Evolutionary conservation across 2,797 vertebrate species (phyloP), one percentile per base, ranked within the genome.

Genomic region (Philypnodon macrostomus): DNA sequence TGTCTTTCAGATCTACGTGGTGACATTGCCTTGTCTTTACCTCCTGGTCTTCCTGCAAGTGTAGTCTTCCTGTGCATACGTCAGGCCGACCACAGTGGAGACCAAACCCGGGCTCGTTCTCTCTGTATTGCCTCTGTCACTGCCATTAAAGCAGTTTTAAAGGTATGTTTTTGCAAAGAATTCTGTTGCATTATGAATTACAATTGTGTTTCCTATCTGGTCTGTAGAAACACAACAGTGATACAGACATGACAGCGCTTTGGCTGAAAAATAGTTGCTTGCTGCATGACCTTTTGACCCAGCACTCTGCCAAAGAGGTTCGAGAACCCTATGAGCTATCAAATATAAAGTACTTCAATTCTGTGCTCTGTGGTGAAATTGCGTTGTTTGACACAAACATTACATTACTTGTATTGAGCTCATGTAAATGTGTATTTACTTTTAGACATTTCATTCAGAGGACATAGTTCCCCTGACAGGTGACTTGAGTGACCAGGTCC

Each of bases 1-100:
- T 44, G 15, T 29, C 51, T n/a, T 40, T 21, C 78, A 93, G 90
- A 92, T 19, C 51, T 91, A 46, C 84, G 84, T 3, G 76, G 47
- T 0, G 88, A 90, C 58, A 45, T 27, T 1, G 78, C 75, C 40
- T 65, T 89, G 9, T 75, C 81, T 40, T 60, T 67, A 8, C 37
- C 80, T 26, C 87, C 89, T 0, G 90, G 87, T 3, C 75, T 93
- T 13, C 75, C 87, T 1, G 89, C 91, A 54, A 76, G 65, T 1
- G 10, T 93, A 26, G 50, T 93, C 26, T 93, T 92, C 73, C 83
- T 93, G 54, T 92, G 91, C 12, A 37, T 91, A 23, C 78, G 83
- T 1, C 89, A 93, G 0, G 83, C 80, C 0, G 90, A 92, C 77
- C 70, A 74, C 58, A 77, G 79, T 5, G 64, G 67, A 0, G 90